A percentile compares a stretch with the other conserved stretches of the same genome.
These are phyloP conservation scores for Drosophila sturtevanti DNA, from an alignment of 1,140 invertebrate species.

Conservation along the genomic window DNA sequence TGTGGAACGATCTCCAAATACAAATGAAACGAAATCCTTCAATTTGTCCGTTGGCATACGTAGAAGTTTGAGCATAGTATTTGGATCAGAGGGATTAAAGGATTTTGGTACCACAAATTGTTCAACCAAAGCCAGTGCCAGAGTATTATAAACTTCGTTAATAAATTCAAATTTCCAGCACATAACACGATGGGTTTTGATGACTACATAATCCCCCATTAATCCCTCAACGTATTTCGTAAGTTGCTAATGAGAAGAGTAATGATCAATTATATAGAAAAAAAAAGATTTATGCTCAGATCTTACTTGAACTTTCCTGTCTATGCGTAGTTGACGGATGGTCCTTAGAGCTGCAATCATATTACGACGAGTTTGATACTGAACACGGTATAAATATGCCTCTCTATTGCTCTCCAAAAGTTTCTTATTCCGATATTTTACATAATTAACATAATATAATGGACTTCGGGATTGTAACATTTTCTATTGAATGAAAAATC, in stretches of 20 bases:
- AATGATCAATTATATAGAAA: no score
- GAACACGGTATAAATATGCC: constrained; percentile 63
- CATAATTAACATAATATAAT: constrained; percentile 54
- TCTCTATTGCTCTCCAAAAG: constrained; percentile 54
- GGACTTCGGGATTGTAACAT: constrained; percentile 74
- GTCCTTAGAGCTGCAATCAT: constrained; percentile 59
- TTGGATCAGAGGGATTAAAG: neutral
- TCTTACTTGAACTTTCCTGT: constrained; percentile 32
- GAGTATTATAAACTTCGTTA: constrained; percentile 73
- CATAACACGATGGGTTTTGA: constrained; percentile 73
- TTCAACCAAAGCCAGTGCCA: constrained; percentile 62
- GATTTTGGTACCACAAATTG: constrained; percentile 41
- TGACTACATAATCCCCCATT: constrained; percentile 74
- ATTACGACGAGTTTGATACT: constrained; percentile 75
- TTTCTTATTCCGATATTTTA: constrained; percentile 64
- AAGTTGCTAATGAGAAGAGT: constrained; percentile 2
- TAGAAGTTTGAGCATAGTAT: constrained; percentile 33
- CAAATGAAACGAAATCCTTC: constrained; percentile 51
- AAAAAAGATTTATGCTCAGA: no score
- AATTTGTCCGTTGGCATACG: constrained; percentile 51
- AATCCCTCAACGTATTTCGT: constrained; percentile 62
- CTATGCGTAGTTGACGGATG: constrained; percentile 48
- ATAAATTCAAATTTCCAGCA: constrained; percentile 80
- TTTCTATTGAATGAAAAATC: constrained; percentile 46
- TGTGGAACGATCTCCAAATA: constrained; percentile 73